Conservation (phyloP, 2,888 invertebrate species). For the Trachelus iudaicus region DNA sequence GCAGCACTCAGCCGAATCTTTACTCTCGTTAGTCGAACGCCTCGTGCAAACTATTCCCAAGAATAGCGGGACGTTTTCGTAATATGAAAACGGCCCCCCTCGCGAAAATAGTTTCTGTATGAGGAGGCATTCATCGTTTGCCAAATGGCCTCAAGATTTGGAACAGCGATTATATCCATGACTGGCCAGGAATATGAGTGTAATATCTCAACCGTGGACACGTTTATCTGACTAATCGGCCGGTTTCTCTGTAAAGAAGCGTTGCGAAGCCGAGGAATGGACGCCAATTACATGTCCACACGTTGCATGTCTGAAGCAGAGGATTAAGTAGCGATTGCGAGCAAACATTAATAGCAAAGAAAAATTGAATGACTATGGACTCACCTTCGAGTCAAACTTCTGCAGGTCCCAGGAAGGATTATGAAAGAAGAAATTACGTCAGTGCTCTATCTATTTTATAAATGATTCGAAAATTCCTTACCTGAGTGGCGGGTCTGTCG, state of each 20-base stretch:
- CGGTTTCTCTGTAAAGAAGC: not conserved
- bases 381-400: slow-evolving; percentile 64
- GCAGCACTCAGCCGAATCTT: not conserved
- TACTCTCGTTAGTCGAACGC: not conserved
- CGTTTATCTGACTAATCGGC: not conserved
- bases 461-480: slow-evolving; percentile 24
- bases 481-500: slow-evolving; percentile 57
- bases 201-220: not conserved
- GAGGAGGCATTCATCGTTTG: slow-evolving; percentile 53
- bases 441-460: slow-evolving; percentile 5
- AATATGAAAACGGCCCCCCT: slow-evolving; percentile 17
- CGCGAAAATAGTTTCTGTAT: slow-evolving; percentile 56
- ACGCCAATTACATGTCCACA: not conserved
- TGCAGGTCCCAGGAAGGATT: slow-evolving; percentile 29
- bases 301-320: not conserved
- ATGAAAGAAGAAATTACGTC: slow-evolving; percentile 36
- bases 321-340: not conserved
- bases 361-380: slow-evolving; percentile 17
- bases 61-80: not conserved
- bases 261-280: not conserved
- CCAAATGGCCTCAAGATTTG: slow-evolving; percentile 38
- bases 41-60: not conserved
- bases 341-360: not conserved
- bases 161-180: not conserved
- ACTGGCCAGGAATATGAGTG: not conserved